Evolutionary conservation across 1,140 invertebrate species (phyloP), one percentile per base, ranked within the genome.

Genomic region (Ceratina australensis): DNA sequence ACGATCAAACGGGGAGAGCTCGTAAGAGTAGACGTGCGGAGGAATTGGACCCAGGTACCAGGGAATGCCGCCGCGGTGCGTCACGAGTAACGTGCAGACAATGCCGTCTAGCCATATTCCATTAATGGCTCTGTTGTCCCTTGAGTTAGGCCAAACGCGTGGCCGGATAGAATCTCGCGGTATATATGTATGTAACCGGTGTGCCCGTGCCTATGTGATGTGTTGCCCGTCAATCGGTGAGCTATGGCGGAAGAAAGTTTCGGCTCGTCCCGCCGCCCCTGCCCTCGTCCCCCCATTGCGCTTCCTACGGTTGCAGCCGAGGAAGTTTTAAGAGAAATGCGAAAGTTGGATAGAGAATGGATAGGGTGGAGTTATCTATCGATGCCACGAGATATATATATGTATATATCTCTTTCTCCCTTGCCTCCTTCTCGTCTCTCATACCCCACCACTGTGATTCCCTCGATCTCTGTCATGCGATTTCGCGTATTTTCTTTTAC

Each of bases 321-420:
- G 77, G 79, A 91, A 91, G 87, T 91, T 90, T 90, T 87, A 87
- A 89, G 87, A 90, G 89, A 89, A 90, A 90, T 90, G 88, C 88
- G 87, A 90, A 91, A 91, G 89, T 90, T 91, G 80, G 89, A 90
- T 89, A 89, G 87, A 90, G 89, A 90, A 89, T 90, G 89, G 87
- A 89, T 89, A 90, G 87, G 89, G 81, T 75, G 85, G 82, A 88
- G 89, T 88, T 90, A 91, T 91, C 88, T 89, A 89, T 90, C 88
- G 88, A 90, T 87, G 83, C 80, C 72, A 86, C 82, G 75, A 83
- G 87, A 88, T 84, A 65, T 86, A 78, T 87, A 68, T 86, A 81
- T 87, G 81, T 86, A 66, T 82, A 76, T 15, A 20, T 12, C 47
- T 0, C 54, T 67, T 75, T 80, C 76, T 61, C 59, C 72, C 74